Base-by-base conservation (phyloP, 2,797 vertebrate species). In the Mallotus villosus region DNA sequence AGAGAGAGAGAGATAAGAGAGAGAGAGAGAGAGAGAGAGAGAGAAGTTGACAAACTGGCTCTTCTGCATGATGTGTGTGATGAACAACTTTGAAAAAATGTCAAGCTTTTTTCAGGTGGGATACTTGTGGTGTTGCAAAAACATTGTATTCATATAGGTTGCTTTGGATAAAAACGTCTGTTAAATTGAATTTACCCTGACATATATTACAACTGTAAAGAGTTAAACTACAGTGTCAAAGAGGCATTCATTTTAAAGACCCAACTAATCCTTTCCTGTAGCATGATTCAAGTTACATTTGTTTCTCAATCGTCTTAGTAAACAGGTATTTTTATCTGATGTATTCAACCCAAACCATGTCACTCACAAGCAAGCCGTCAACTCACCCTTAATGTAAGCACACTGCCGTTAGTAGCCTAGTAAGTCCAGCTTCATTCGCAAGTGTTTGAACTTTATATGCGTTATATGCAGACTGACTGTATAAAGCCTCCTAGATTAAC, bases 21-120 rank as follows among this genome's bases (percentile, higher is more conserved):
- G 12, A 59, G 49, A 29, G 51, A 55, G 41, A 25, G 53, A 57
- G 60, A 24, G 49, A 29, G 65, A 19, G 66, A 21, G 21, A 49
- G 37, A 21, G 22, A 70, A 71, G 51, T 60, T 51, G 64, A 62
- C 19, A 19, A 62, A 61, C 58, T 68, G n/a, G 60, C 41, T 49
- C 32, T 73, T 14, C 46, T 12, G 16, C 37, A 64, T 71, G 9
- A 72, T 9, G 27, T 34, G 21, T n/a, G n/a, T 9, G 34, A 58
- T 8, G 6, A 21, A 58, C 63, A 22, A 72, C 17, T 65, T 63
- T 46, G 25, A 25, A 41, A 6, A 16, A 4, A 24, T 55, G 29
- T 49, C 21, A 49, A n/a, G 32, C 27, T 69, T 8, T 8, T 34
- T 34, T 34, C 32, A 34, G 32, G 7, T 34, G 7, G 32, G 32